Evolutionary conservation across 2,888 invertebrate species (phyloP).

Genomic region (Romanomermis culicivorax): DNA sequence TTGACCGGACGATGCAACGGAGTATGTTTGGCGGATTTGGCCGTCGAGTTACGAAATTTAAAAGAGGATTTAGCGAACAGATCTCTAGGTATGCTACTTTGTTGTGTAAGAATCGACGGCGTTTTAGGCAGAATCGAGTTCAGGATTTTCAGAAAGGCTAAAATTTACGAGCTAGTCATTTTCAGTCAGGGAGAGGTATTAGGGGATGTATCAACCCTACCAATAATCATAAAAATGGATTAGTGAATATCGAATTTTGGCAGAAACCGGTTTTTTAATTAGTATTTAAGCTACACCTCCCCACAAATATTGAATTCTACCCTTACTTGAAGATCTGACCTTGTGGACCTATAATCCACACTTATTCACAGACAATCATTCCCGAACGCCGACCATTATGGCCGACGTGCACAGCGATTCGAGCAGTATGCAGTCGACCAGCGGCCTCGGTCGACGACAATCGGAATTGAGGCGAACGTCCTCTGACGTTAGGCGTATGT

Average conservation of each 20-base stretch:
- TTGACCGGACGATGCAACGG: conserved; percentile 53
- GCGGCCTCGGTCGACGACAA: conserved; percentile 4
- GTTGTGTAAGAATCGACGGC: neutral
- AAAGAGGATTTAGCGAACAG: conserved; percentile 50
- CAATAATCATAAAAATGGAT: too few relatives aligned
- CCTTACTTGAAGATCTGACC: too few relatives aligned
- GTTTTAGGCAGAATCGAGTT: too few relatives aligned
- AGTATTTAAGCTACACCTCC: too few relatives aligned
- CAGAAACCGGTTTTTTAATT: too few relatives aligned
- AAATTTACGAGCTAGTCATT: too few relatives aligned
- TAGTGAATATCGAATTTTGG: too few relatives aligned
- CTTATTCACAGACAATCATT: conserved; percentile 4
- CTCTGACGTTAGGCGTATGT: neutral
- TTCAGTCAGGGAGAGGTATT: too few relatives aligned
- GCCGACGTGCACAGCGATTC: conserved; percentile 10
- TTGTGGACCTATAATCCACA: too few relatives aligned
- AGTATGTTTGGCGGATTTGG: conserved; percentile 58
- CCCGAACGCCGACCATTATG: conserved; percentile 10
- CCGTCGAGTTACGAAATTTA: conserved; percentile 59
- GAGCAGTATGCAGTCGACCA: conserved; percentile 9
- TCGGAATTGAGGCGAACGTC: neutral
- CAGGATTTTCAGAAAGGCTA: too few relatives aligned
- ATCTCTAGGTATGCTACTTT: conserved; percentile 10
- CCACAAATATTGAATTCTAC: too few relatives aligned
- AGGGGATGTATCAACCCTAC: too few relatives aligned